Percentiles rank a stretch among this genome's conserved stretches.
Conservation (phyloP, 30 jellyfish, hydroid and myxozoan species). For the Pelagia noctiluca region DNA sequence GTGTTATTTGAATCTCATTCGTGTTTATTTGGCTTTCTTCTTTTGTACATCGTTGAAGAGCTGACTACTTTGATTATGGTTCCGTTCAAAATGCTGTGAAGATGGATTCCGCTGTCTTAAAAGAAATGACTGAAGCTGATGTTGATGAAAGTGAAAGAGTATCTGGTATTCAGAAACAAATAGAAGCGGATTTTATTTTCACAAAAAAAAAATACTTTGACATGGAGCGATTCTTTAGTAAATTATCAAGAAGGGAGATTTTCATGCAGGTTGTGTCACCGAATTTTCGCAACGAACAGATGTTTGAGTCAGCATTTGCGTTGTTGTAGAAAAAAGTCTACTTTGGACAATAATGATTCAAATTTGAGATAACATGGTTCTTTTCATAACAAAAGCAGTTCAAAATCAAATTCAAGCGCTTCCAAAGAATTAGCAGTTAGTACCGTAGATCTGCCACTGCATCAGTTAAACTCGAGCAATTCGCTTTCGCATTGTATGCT, state of each 20-base stretch:
- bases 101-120: neutral
- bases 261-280: neutral
- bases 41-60: neutral
- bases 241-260: neutral
- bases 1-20: neutral
- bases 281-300: neutral
- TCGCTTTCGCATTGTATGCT: neutral
- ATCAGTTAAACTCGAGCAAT: neutral
- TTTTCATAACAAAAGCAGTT: neutral
- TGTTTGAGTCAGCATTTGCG: too few species aligned
- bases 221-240: neutral
- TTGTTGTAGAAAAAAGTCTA: too few species aligned
- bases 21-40: neutral
- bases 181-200: too few species aligned
- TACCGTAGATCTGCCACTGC: neutral
- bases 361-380: too few species aligned
- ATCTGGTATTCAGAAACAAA: too few species aligned
- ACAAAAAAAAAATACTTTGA: neutral
- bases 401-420: neutral
- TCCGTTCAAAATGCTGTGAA: neutral
- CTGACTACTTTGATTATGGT: neutral
- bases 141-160: too few species aligned
- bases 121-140: neutral
- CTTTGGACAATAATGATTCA: too few species aligned
- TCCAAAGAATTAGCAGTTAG: neutral